phyloP scores from a whole-genome alignment of 2,113 vertebrate genomes.

The Podocnemis expansa region DNA sequence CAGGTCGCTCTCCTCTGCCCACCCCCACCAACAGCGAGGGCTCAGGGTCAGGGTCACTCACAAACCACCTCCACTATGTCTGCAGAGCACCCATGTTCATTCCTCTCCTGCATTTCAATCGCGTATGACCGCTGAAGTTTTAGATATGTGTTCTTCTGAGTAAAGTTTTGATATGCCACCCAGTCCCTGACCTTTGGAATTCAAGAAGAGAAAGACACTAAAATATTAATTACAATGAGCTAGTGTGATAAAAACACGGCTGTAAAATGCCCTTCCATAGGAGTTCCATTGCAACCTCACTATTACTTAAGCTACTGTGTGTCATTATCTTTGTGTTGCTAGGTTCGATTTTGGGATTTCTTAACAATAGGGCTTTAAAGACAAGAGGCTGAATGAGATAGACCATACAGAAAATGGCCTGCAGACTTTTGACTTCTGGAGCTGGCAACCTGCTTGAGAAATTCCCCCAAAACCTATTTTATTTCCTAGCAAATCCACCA shows the following conservation, averaged over 20 bases:
- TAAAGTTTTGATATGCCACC: neutral
- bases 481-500: neutral
- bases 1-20: no score
- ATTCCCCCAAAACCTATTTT: neutral
- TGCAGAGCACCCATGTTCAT: neutral
- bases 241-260: neutral
- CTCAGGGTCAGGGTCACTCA: no score
- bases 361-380: neutral
- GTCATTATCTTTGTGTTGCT: neutral
- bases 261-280: neutral
- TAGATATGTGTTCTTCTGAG: neutral
- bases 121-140: neutral
- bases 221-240: neutral
- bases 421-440: neutral
- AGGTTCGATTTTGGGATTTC: neutral
- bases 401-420: neutral
- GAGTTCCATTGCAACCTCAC: rapidly evolving
- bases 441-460: neutral
- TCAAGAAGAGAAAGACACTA: neutral
- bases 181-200: neutral
- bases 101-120: neutral
- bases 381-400: neutral
- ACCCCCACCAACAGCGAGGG: no score
- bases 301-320: neutral
- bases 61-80: no score